These are phyloP conservation scores for Microcebus jonahi DNA, from an alignment of 2,113 vertebrate genomes.

Conservation along the genomic window DNA sequence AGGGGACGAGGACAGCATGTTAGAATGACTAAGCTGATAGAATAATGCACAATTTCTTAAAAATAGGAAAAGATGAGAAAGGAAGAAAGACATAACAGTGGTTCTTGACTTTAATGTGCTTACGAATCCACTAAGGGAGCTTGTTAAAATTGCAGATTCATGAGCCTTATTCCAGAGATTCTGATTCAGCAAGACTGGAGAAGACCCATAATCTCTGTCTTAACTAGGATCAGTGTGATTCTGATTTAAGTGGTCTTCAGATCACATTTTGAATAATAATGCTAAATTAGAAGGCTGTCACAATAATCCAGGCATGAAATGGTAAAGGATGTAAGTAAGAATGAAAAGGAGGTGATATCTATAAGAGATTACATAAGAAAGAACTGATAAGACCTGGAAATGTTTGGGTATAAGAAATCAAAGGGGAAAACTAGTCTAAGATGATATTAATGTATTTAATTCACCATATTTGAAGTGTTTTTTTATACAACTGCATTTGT, in stretches of 20 bases:
- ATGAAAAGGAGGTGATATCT: neutral
- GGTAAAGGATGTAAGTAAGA: neutral
- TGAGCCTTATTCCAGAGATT: neutral
- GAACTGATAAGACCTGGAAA: slow-evolving; percentile 26
- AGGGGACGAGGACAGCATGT: neutral
- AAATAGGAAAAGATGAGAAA: slow-evolving; percentile 8
- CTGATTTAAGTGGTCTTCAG: slow-evolving; percentile 55
- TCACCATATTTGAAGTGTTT: slow-evolving; percentile 29
- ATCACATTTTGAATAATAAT: slow-evolving; percentile 5
- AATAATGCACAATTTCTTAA: neutral
- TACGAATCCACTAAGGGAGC: slow-evolving; percentile 3
- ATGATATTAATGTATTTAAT: neutral
- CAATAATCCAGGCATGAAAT: slow-evolving; percentile 25
- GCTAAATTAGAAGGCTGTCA: slow-evolving; percentile 39
- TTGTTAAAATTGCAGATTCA: slow-evolving; percentile 31
- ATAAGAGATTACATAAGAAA: neutral
- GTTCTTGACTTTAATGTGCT: slow-evolving; percentile 12
- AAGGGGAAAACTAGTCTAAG: slow-evolving; percentile 2
- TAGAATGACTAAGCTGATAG: neutral
- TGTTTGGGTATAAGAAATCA: slow-evolving; percentile 19
- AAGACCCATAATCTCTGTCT: slow-evolving; percentile 19
- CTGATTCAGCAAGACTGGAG: slow-evolving; percentile 24
- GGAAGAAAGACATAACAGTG: slow-evolving; percentile 2
- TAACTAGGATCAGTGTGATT: slow-evolving; percentile 8
- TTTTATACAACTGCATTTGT: neutral